These are phyloP conservation scores for Saccostrea cuccullata DNA, from an alignment of 1,140 invertebrate species.

Conservation along the genomic window DNA sequence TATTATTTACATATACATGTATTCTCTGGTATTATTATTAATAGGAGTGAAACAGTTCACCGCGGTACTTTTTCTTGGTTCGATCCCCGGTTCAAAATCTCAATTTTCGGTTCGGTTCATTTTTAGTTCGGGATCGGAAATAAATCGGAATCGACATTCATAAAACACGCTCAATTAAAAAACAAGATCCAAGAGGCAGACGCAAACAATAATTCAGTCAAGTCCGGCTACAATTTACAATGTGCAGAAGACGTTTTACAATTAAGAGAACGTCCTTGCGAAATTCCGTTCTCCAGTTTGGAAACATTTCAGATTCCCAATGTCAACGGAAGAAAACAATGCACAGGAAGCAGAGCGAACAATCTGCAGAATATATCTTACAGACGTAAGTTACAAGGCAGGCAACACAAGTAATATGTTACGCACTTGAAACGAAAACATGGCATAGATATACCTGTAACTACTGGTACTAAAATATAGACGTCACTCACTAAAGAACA, in stretches of 20 bases:
- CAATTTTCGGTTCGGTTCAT: slow-evolving; percentile 2
- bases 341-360: background rate
- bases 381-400: background rate
- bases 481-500: background rate
- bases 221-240: background rate
- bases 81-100: background rate
- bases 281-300: background rate
- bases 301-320: background rate
- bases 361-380: background rate
- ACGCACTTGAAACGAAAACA: background rate
- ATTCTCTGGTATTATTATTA: background rate
- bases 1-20: too few species aligned
- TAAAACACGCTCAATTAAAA: background rate
- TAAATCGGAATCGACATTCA: background rate
- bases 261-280: background rate
- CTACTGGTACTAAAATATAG: background rate
- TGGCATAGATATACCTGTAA: background rate
- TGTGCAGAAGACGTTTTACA: background rate
- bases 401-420: background rate
- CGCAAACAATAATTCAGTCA: background rate
- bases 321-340: background rate
- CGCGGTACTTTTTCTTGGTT: background rate
- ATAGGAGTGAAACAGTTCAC: slow-evolving; percentile 6
- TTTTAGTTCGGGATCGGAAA: background rate
- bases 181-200: background rate